Evolutionary conservation across 2,888 invertebrate genomes (phyloP).

Genomic region (Tetragnatha montana): DNA sequence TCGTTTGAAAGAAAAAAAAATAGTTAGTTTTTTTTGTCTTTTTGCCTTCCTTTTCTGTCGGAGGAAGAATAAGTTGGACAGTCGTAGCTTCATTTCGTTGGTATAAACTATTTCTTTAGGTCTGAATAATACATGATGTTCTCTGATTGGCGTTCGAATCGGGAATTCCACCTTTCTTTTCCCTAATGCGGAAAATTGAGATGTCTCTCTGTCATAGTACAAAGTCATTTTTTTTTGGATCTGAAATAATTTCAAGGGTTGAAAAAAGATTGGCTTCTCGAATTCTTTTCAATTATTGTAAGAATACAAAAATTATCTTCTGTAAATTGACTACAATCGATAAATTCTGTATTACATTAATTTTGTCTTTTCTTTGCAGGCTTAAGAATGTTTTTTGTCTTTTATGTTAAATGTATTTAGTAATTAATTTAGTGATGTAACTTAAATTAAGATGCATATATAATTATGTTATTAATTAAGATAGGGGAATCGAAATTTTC

Average conservation of each 20-base stretch:
- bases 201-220: not conserved
- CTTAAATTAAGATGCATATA: too few species aligned
- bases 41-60: not conserved
- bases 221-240: not conserved
- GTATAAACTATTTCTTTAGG: not conserved
- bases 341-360: too few species aligned
- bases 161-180: not conserved
- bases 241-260: not conserved
- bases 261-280: too few species aligned
- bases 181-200: conserved; percentile 12
- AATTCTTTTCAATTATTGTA: too few species aligned
- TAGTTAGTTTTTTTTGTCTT: not conserved
- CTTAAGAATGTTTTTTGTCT: too few species aligned
- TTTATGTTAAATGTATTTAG: too few species aligned
- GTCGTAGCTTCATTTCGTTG: not conserved
- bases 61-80: not conserved
- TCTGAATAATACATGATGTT: conserved; percentile 22
- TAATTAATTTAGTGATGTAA: too few species aligned
- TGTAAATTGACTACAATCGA: too few species aligned
- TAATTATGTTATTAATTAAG: too few species aligned
- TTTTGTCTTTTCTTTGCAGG: too few species aligned
- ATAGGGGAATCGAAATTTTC: too few species aligned
- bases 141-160: not conserved
- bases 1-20: not conserved
- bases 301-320: too few species aligned